These are phyloP conservation scores for Drosophila pseudotakahashii DNA, from an alignment of 2,888 invertebrate species.

Conservation along the genomic window DNA sequence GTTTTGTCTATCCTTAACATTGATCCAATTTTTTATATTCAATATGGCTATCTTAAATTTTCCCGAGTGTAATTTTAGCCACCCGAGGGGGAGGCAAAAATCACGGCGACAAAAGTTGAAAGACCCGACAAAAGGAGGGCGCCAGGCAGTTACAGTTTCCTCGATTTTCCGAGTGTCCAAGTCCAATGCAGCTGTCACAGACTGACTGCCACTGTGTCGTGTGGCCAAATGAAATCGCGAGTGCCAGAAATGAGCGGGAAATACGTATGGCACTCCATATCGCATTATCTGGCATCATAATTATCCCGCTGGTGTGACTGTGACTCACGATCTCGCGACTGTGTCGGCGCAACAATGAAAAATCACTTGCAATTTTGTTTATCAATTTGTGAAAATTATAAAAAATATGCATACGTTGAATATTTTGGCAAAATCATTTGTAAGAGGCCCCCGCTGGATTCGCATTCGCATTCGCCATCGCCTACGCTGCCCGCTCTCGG, in stretches of 20 bases:
- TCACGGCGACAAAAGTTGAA: constrained; percentile 68
- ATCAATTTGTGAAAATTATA: constrained; percentile 81
- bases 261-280: constrained; percentile 61
- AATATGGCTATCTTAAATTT: not conserved
- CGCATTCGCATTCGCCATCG: constrained; percentile 58
- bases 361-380: constrained; percentile 82
- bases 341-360: constrained; percentile 62
- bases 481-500: constrained; percentile 59
- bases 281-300: constrained; percentile 83
- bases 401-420: constrained; percentile 81
- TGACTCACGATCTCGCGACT: constrained; percentile 47
- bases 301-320: constrained; percentile 66
- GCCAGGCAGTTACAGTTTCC: constrained; percentile 54
- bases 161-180: constrained; percentile 56
- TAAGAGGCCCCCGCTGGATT: constrained; percentile 58
- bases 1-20: too few relatives aligned
- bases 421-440: constrained; percentile 79
- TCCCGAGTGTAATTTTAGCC: not conserved
- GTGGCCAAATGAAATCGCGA: constrained; percentile 54
- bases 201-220: constrained; percentile 69
- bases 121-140: constrained; percentile 63
- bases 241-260: constrained; percentile 48
- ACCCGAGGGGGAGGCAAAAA: constrained; percentile 42
- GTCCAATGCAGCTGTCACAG: constrained; percentile 70
- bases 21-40: not conserved